Conservation (phyloP, 1,140 invertebrate genomes). For the Achatina immaculata region DNA sequence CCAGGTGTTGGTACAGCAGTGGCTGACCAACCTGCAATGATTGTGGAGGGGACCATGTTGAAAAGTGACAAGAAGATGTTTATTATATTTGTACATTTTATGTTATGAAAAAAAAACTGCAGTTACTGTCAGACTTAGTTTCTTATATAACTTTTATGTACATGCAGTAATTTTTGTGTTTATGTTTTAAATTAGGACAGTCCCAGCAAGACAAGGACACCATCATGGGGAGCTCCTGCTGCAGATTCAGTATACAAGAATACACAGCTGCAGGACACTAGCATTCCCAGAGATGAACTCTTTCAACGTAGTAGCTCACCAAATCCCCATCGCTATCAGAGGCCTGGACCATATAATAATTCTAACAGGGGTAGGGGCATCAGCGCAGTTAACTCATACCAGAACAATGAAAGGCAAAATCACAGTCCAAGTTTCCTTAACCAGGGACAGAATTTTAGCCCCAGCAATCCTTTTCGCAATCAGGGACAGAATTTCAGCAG, state of each 20-base stretch:
- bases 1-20: too few relatives aligned
- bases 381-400: background rate
- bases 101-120: background rate
- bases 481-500: background rate
- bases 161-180: background rate
- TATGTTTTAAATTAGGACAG: background rate
- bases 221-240: conserved; percentile 17
- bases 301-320: background rate
- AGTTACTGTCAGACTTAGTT: background rate
- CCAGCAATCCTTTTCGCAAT: background rate
- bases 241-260: background rate
- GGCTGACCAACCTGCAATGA: background rate
- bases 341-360: background rate
- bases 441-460: conserved; percentile 2
- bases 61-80: background rate
- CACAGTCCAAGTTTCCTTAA: background rate
- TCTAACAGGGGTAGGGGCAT: background rate
- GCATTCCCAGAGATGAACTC: background rate
- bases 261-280: background rate
- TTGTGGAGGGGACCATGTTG: too few relatives aligned
- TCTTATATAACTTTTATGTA: background rate
- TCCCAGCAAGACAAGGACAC: background rate
- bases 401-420: background rate
- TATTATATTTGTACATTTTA: background rate
- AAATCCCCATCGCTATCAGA: background rate